Conservation (phyloP, 2,888 invertebrate species). For the Odontocolon sp. region DNA sequence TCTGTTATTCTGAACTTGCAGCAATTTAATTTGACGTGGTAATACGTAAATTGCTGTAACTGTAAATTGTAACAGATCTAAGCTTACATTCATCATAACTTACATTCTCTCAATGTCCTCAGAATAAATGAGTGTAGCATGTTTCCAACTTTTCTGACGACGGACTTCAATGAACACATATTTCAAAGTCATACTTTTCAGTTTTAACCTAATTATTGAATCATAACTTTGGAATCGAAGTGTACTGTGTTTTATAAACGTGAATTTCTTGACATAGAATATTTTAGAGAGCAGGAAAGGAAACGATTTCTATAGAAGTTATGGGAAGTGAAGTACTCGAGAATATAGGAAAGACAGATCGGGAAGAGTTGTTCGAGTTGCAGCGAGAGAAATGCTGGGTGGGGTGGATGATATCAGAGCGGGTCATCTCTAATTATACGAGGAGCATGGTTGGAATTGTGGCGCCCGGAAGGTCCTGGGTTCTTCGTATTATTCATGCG, state of each 20-base stretch:
- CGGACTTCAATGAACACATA: too few relatives aligned
- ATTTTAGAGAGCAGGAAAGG: slow-evolving; percentile 12
- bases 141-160: too few relatives aligned
- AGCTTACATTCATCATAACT: too few relatives aligned
- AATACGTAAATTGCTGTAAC: too few relatives aligned
- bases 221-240: slow-evolving; percentile 34
- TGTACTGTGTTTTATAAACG: slow-evolving; percentile 3
- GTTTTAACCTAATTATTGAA: too few relatives aligned
- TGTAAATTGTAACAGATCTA: too few relatives aligned
- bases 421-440: slow-evolving; percentile 71
- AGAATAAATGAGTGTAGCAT: too few relatives aligned
- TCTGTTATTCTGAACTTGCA: too few relatives aligned
- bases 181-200: too few relatives aligned
- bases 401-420: slow-evolving; percentile 59
- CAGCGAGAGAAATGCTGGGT: slow-evolving; percentile 21
- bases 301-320: slow-evolving; percentile 5
- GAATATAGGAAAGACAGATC: slow-evolving; percentile 32
- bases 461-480: slow-evolving; percentile 57
- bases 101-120: too few relatives aligned
- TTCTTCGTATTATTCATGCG: slow-evolving; percentile 66
- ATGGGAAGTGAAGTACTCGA: neutral
- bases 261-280: slow-evolving; percentile 23
- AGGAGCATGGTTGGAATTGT: slow-evolving; percentile 64
- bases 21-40: too few relatives aligned
- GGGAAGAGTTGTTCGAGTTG: slow-evolving; percentile 37